Conservation (phyloP, 2,113 vertebrate species). For the Peromyscus leucopus region DNA sequence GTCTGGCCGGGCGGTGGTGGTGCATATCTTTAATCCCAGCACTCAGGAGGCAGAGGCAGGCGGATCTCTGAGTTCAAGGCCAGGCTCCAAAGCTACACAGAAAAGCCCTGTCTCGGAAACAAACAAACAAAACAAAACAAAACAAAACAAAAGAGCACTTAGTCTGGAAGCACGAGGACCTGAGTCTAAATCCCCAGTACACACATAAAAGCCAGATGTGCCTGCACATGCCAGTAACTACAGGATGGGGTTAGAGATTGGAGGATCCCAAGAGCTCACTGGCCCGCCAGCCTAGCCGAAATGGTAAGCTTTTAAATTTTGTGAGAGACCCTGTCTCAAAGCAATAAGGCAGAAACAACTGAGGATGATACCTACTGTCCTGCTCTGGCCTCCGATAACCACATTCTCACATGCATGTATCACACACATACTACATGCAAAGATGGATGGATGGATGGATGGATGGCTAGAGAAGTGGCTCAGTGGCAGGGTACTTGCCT, state of each 20-base stretch:
- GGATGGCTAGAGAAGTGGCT: background rate
- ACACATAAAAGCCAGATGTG: background rate
- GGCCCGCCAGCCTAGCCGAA: background rate
- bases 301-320: background rate
- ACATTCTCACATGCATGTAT: background rate
- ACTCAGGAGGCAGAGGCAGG: too few relatives aligned
- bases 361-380: background rate
- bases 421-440: background rate
- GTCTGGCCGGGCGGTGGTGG: too few relatives aligned
- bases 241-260: background rate
- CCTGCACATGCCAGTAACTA: background rate
- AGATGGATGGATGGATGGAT: background rate
- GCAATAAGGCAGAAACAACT: background rate
- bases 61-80: too few relatives aligned
- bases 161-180: background rate
- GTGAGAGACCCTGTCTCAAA: background rate
- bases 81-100: too few relatives aligned
- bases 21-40: too few relatives aligned
- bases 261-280: background rate
- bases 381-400: background rate
- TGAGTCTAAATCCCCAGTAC: background rate
- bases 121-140: too few relatives aligned
- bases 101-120: too few relatives aligned
- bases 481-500: background rate
- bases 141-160: background rate